phyloP scores from a whole-genome alignment of 2,113 vertebrate species.

The Triplophysa dalaica region DNA sequence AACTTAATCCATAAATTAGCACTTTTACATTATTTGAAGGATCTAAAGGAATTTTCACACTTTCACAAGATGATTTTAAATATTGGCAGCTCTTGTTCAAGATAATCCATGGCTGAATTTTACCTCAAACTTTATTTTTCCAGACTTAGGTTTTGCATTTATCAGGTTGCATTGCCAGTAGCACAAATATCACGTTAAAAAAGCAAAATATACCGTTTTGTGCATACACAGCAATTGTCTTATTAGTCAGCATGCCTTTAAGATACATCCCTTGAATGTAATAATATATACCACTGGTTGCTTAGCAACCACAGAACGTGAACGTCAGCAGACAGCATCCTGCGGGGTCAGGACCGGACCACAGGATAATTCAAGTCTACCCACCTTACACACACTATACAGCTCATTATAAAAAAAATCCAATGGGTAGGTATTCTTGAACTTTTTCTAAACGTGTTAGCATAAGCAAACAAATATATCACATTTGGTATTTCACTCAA shows the following conservation, averaged over 20 bases:
- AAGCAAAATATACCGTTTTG: background rate
- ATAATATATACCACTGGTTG: slow-evolving; percentile 21
- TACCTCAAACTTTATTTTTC: background rate
- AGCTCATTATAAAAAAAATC: background rate
- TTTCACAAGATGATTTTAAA: too few species aligned
- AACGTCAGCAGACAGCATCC: background rate
- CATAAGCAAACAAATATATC: too few species aligned
- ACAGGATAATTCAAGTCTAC: background rate
- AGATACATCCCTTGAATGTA: background rate
- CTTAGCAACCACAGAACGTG: slow-evolving; percentile 23
- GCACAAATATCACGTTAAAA: background rate
- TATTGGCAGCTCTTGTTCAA: background rate
- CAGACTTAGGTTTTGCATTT: background rate
- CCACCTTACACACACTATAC: background rate
- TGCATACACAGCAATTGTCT: too few species aligned
- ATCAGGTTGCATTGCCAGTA: background rate
- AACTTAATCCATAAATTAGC: too few species aligned
- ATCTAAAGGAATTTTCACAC: slow-evolving; percentile 1
- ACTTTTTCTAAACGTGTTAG: too few species aligned
- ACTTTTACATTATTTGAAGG: slow-evolving; percentile 4
- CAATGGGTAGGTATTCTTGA: too few species aligned
- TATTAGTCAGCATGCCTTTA: background rate
- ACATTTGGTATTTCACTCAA: too few species aligned
- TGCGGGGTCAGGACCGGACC: background rate
- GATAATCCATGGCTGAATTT: background rate